phyloP scores from a whole-genome alignment of 2,797 vertebrate species.

The Steatocranus sp. region DNA sequence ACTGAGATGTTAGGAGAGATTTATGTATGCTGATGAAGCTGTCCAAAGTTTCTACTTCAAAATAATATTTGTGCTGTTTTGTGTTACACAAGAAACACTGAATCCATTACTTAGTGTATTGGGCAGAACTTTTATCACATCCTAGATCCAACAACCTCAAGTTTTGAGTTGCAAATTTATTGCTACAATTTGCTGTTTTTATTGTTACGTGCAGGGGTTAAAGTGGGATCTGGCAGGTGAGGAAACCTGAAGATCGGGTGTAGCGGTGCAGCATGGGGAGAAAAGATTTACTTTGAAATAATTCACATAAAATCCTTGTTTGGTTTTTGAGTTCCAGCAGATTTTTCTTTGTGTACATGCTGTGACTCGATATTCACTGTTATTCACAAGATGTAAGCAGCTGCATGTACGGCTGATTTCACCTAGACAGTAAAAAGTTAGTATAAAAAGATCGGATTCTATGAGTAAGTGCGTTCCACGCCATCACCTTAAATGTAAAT shows the following conservation, averaged over 20 bases:
- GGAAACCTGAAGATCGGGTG: background rate
- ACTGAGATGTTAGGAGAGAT: conserved; percentile 50
- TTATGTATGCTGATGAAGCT: background rate
- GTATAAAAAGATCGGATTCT: background rate
- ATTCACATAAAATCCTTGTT: background rate
- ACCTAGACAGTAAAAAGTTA: background rate
- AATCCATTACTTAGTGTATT: background rate
- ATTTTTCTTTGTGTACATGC: background rate
- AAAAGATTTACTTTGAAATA: background rate
- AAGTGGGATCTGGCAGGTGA: background rate
- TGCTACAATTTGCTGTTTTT: background rate
- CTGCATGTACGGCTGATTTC: background rate
- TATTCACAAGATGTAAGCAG: background rate
- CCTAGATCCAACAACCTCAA: background rate
- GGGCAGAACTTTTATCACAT: background rate
- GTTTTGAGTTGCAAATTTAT: background rate
- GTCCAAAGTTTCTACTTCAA: conserved; percentile 6
- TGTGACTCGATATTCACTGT: background rate
- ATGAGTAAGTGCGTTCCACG: background rate
- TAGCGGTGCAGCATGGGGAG: background rate
- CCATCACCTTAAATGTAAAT: background rate
- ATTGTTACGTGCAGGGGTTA: background rate
- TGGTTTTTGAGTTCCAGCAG: background rate
- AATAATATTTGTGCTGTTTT: background rate
- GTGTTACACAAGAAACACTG: background rate